Conservation (phyloP, 2,888 invertebrate genomes). For the Allygus modestus region DNA sequence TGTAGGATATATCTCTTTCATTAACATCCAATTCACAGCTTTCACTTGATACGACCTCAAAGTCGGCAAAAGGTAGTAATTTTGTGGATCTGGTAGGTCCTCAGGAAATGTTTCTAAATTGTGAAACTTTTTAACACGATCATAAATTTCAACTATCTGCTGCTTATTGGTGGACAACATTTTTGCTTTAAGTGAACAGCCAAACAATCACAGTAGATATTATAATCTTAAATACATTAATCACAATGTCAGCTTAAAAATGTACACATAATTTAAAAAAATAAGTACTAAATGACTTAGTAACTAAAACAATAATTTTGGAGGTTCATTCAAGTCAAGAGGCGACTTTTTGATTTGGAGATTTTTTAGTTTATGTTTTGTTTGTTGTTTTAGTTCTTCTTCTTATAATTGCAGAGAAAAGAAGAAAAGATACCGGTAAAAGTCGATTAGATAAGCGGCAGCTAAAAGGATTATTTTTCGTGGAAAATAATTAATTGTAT, state of each 20-base stretch:
- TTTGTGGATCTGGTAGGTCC: constrained; percentile 72
- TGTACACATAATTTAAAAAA: not conserved
- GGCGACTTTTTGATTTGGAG: too few relatives aligned
- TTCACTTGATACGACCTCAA: constrained; percentile 82
- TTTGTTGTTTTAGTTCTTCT: too few relatives aligned
- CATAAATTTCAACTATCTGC: constrained; percentile 53
- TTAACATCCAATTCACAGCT: constrained; percentile 84
- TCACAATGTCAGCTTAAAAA: not conserved
- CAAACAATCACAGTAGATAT: not conserved
- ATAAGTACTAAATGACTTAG: not conserved
- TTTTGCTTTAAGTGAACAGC: not conserved
- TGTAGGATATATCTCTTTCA: constrained; percentile 75
- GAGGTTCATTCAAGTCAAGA: not conserved
- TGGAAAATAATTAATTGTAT: too few relatives aligned
- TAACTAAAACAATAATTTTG: not conserved
- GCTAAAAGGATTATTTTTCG: too few relatives aligned
- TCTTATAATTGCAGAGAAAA: too few relatives aligned
- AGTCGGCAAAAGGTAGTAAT: constrained; percentile 76
- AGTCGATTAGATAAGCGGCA: too few relatives aligned
- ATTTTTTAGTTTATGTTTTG: too few relatives aligned
- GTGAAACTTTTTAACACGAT: constrained; percentile 64
- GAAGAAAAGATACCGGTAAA: too few relatives aligned
- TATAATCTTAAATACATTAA: not conserved
- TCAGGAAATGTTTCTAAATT: constrained; percentile 39
- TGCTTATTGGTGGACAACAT: constrained; percentile 44